Base-by-base conservation (phyloP, 2,888 invertebrate species). In the Lasioglossum zephyrum region DNA sequence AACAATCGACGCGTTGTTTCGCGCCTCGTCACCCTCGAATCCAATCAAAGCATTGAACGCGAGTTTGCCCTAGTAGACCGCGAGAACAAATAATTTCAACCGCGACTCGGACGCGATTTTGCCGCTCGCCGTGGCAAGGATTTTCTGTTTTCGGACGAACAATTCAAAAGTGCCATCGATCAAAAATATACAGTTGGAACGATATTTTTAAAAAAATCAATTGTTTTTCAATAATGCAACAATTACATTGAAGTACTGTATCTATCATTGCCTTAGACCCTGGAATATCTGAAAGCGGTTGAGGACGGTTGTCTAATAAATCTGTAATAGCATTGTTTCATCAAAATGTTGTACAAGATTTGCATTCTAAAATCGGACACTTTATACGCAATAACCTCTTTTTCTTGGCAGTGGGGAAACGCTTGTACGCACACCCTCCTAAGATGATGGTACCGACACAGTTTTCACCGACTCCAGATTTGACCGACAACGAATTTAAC, bases 1-100 rank as follows among this genome's bases (percentile, higher is more conserved):
- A 73, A 53, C 66, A 49, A 79, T 73, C 79, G 82, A 69, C 16
- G 66, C 78, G 73, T 75, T 80, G 80, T 72, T 82, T 72, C 80
- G 70, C 80, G 80, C 73, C 22, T 53, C 73, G 44, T 57, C 82
- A 57, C 73, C 18, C n/a, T 31, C 39, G 47, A 69, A 41, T 36
- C 18, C 60, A 36, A 79, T 69, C 31, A 53, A 49, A 73, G 41
- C 79, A 39, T 36, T 44, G 57, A 60, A 77, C 41, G 77, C 39
- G 39, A 18, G 39, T 47, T 77, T 39, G n/a, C 49, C 57, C 53
- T 26, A n/a, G 4, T 53, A 57, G n/a, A 60, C 11, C 70, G 9
- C 26, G 22, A 22, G 5, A 13, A n/a, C 39, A 44, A 73, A 73
- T 66, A 63, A 73, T 47, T 63, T 36, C n/a, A 31, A n/a, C 31